Conservation (phyloP, 2,797 vertebrate species). For the Spinus olivaceus region DNA sequence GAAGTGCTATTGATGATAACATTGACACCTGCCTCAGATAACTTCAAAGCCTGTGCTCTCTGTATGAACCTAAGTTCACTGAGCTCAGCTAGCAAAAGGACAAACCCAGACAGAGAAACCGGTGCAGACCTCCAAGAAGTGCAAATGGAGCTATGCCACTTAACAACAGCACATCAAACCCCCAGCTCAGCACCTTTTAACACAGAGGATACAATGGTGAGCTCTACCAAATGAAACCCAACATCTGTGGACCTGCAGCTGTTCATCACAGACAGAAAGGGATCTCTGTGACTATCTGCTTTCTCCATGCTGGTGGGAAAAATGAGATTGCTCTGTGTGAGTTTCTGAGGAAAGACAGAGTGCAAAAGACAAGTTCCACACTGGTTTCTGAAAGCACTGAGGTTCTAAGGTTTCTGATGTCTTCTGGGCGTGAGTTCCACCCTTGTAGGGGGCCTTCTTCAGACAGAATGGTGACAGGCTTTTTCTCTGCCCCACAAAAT, state of each 20-base stretch:
- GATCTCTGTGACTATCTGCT: background rate
- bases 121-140: slow-evolving; percentile 13
- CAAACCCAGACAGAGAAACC: background rate
- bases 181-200: background rate
- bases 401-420: slow-evolving; percentile 35
- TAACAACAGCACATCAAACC: slow-evolving; percentile 50
- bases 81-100: slow-evolving; percentile 37
- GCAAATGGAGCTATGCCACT: slow-evolving; percentile 6
- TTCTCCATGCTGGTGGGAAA: slow-evolving; percentile 1
- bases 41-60: slow-evolving; percentile 39
- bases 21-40: slow-evolving; percentile 43
- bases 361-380: background rate
- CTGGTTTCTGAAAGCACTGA: slow-evolving; percentile 11
- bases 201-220: background rate
- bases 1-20: slow-evolving; percentile 51
- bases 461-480: background rate
- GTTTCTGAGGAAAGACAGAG: background rate
- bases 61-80: slow-evolving; percentile 9
- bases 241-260: background rate
- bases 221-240: background rate
- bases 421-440: background rate
- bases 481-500: background rate
- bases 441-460: background rate
- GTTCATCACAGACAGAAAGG: background rate
- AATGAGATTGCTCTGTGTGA: slow-evolving; percentile 21